A percentile compares a stretch with the other conserved stretches of the same genome.
Evolutionary conservation across 2,888 invertebrate genomes (phyloP).

Genomic region (Deilephila elpenor): DNA sequence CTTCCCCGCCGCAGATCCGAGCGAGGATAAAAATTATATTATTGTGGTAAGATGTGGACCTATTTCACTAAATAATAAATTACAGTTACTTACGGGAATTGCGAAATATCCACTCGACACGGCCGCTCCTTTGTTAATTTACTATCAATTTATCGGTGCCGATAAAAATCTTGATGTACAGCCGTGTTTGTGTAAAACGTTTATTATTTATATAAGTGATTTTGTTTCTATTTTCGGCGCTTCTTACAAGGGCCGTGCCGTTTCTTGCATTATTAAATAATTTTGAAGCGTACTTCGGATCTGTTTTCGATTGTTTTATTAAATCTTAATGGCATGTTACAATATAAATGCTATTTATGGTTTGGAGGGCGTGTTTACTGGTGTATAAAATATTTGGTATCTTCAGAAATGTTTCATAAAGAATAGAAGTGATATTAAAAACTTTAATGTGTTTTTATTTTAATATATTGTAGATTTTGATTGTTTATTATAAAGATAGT

Average conservation of each 20-base stretch:
- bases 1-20: slow-evolving; percentile 48
- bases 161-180: slow-evolving; percentile 26
- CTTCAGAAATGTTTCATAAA: background rate
- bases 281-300: slow-evolving; percentile 10
- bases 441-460: too few species aligned
- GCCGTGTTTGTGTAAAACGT: slow-evolving; percentile 10
- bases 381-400: background rate
- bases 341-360: background rate
- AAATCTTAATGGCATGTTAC: slow-evolving; percentile 20
- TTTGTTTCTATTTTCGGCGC: slow-evolving; percentile 15
- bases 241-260: slow-evolving; percentile 18
- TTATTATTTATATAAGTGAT: slow-evolving; percentile 25
- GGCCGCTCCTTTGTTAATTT: slow-evolving; percentile 36
- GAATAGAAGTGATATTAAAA: too few species aligned
- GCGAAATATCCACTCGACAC: slow-evolving; percentile 34
- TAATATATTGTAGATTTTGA: too few species aligned
- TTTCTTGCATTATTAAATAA: slow-evolving; percentile 12
- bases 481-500: too few species aligned
- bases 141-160: slow-evolving; percentile 23
- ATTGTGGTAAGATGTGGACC: slow-evolving; percentile 47
- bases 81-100: slow-evolving; percentile 34
- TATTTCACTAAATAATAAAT: slow-evolving; percentile 36
- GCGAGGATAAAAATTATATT: slow-evolving; percentile 70
- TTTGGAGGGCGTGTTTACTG: background rate
- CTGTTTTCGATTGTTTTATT: slow-evolving; percentile 26